Percentiles rank a stretch among this genome's conserved stretches.
Conservation (phyloP, 2,888 invertebrate genomes). For the Phania funesta region DNA sequence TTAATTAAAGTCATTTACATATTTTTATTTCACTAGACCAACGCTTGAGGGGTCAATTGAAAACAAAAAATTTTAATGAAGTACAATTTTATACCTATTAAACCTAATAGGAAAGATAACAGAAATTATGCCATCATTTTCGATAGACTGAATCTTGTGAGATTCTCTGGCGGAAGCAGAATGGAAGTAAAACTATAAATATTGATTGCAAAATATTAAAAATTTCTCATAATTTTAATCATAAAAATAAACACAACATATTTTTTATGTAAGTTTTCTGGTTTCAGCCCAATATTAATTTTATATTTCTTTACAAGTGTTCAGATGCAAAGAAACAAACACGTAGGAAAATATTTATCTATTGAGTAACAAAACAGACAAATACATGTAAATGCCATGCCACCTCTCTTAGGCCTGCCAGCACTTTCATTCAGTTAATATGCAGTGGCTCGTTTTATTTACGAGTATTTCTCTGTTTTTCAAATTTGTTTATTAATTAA, state of each 20-base stretch:
- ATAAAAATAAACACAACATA: slow-evolving; percentile 11
- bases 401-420: neutral
- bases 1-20: too few relatives aligned
- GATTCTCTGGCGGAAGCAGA: too few relatives aligned
- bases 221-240: slow-evolving; percentile 13
- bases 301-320: neutral
- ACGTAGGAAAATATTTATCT: slow-evolving; percentile 1
- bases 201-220: slow-evolving; percentile 26
- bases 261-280: slow-evolving; percentile 10
- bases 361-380: neutral
- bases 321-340: neutral
- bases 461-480: slow-evolving; percentile 2
- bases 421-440: slow-evolving; percentile 11
- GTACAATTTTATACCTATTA: too few relatives aligned
- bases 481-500: slow-evolving; percentile 37
- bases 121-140: neutral
- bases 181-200: neutral
- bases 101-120: too few relatives aligned
- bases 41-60: neutral
- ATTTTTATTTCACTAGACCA: neutral
- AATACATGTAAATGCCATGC: too few relatives aligned
- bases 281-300: neutral
- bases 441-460: neutral
- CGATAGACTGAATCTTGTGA: too few relatives aligned
- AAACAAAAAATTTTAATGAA: too few relatives aligned